Base-by-base conservation (phyloP, 1,140 invertebrate genomes). In the Eriosoma lanigerum region DNA sequence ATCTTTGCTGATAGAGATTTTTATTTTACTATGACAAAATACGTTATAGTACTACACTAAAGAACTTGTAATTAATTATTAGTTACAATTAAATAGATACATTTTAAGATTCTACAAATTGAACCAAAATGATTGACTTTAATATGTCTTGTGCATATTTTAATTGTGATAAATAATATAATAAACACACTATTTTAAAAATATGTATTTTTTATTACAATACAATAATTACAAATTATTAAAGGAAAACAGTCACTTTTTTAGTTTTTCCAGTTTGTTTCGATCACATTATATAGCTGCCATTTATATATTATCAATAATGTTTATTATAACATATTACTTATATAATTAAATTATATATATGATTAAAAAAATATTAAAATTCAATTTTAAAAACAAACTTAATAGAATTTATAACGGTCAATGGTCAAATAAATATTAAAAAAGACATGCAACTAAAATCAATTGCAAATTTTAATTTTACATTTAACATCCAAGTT, bases 221-320 rank as follows among this genome's bases (percentile, higher is more conserved):
- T 4, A 66, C 21, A 66, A 24, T 38, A 38, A 46, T 44, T 44
- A 15, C 12, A 46, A 38, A 66, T 66, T 13, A 66, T 46, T 46
- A n/a, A 54, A 19, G 19, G 6, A 66, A 66, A 21, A 32, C 32
- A 6, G n/a, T 44, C 10, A 26, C 6, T 44, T 44, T 46, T 66
- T 38, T 38, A n/a, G n/a, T 38, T 38, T 38, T 8, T 38, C 8
- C 32, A 44, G 1, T 46, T 46, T 66, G 4, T 66, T 66, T 62
- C 9, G 13, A 66, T 13, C n/a, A 66, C 38, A 66, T 15, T 21
- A 10, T 38, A 38, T 10, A 5, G n/a, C 5, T 64, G 19, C 38
- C 12, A 64, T n/a, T 64, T 44, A n/a, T n/a, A n/a, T n/a, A n/a
- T 64, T 44, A 32, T 66, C 38, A 66, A 44, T 44, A 66, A 66